Evolutionary conservation across 2,888 invertebrate genomes (phyloP).

Genomic region (Argyra leucocephala): DNA sequence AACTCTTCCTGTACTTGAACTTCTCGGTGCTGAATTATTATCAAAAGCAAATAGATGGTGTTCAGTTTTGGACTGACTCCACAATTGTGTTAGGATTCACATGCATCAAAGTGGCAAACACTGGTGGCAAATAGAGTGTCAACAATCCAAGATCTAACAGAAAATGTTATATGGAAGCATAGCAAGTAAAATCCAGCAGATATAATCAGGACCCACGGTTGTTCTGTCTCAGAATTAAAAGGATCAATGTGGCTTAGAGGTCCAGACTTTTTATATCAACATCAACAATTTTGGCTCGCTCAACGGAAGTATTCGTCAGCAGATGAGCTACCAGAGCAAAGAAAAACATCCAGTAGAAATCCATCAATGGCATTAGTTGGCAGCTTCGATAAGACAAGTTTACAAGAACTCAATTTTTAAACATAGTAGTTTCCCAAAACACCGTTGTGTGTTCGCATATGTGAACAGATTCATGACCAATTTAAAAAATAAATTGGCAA

Average conservation of each 20-base stretch:
- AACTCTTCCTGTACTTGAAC: slow-evolving; percentile 29
- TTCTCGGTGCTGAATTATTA: slow-evolving; percentile 28
- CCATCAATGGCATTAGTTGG: slow-evolving; percentile 14
- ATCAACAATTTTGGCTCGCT: slow-evolving; percentile 12
- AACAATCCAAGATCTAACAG: slow-evolving; percentile 27
- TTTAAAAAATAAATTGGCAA: no score
- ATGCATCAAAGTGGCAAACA: slow-evolving; percentile 16
- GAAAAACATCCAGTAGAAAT: not conserved
- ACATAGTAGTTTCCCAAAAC: no score
- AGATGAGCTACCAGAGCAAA: slow-evolving; percentile 4
- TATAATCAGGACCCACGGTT: slow-evolving; percentile 30
- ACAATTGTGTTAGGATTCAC: slow-evolving; percentile 19
- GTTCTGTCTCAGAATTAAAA: no score
- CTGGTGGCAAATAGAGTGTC: slow-evolving; percentile 30
- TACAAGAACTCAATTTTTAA: no score
- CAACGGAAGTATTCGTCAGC: not conserved
- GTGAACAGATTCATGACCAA: no score
- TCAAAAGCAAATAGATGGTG: slow-evolving; percentile 16
- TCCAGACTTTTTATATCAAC: slow-evolving; percentile 12
- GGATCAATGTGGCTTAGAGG: slow-evolving; percentile 10
- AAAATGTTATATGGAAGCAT: slow-evolving; percentile 26
- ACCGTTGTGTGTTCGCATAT: no score
- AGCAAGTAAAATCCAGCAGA: slow-evolving; percentile 31
- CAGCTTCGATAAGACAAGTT: slow-evolving; percentile 13
- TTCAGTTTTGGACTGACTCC: slow-evolving; percentile 24